Evolutionary conservation across 2,797 vertebrate species (phyloP), one percentile per base, ranked within the genome.

Genomic region (Nannoperca australis): DNA sequence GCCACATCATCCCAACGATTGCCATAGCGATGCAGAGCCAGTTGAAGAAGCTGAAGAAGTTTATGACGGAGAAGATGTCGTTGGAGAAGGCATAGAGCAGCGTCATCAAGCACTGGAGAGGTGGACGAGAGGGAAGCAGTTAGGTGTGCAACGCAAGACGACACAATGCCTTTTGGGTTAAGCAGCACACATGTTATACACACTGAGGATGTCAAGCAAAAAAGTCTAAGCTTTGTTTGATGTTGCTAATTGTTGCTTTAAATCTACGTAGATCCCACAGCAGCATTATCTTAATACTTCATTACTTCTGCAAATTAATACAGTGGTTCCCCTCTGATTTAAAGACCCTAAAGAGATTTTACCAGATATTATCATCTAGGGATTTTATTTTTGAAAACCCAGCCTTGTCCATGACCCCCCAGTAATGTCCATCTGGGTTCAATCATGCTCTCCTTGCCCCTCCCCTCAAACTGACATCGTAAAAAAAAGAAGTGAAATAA

Each of bases 31-130:
- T 98, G 0, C 98, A 99, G 10, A 99, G 96, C 98, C 98, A 99
- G 94, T 99, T 99, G 91, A 99, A 99, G 94, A 99, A 99, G 93
- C 98, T 99, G 96, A 99, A 99, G 96, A 99, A 99, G 94, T 99
- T 99, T 85, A 99, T 99, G 92, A 99, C 96, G 1, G 98, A 99
- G 95, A 96, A 99, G 79, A 99, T 98, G 92, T 99, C 94, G 0
- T 93, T 95, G 93, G 98, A 99, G 94, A 99, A 98, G 84, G 98
- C 97, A 1, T 99, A 99, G 12, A 99, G 94, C 81, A 99, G 93
- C 2, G 98, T 99, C 98, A 99, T 99, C 88, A 93, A 0, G 50
- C 98, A 99, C 98, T 99, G 94, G 0, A 56, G 55, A 20, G 24
- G 24, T 32, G 18, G 58, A 59, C 2, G 30, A 79, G 58, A 70